A percentile compares a stretch with the other conserved stretches of the same genome.
These are phyloP conservation scores for Hestina assimilis DNA, from an alignment of 1,140 invertebrate genomes.

Conservation along the genomic window DNA sequence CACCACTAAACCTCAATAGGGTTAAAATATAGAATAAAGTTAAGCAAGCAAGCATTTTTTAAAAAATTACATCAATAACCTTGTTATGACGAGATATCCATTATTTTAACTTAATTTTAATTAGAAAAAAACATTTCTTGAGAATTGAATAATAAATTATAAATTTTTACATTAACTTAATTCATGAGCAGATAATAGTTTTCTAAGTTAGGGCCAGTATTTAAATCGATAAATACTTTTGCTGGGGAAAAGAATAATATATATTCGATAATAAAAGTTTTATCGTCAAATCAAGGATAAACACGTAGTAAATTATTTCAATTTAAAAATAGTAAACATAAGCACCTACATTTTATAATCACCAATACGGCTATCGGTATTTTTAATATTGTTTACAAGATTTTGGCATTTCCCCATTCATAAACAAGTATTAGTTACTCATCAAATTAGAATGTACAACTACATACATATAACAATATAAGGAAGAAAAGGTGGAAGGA, in stretches of 20 bases:
- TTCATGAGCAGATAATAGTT: conserved; percentile 33
- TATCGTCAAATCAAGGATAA: too few species aligned
- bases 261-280: too few species aligned
- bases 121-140: conserved; percentile 16
- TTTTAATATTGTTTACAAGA: background rate
- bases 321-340: background rate
- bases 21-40: conserved; percentile 9
- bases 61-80: background rate
- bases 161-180: conserved; percentile 33
- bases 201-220: too few species aligned
- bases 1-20: conserved; percentile 55
- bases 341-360: background rate
- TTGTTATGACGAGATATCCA: background rate
- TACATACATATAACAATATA: conserved; percentile 25
- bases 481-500: conserved; percentile 4
- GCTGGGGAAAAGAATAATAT: too few species aligned
- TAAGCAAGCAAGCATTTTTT: conserved; percentile 10
- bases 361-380: background rate
- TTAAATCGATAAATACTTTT: too few species aligned
- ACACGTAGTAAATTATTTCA: background rate
- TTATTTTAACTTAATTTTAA: background rate
- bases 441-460: too few species aligned
- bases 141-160: too few species aligned
- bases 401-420: background rate
- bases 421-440: conserved; percentile 7